Evolutionary conservation across 2,797 vertebrate species (phyloP), one percentile per base, ranked within the genome.

Genomic region (Onychomys leucogaster): DNA sequence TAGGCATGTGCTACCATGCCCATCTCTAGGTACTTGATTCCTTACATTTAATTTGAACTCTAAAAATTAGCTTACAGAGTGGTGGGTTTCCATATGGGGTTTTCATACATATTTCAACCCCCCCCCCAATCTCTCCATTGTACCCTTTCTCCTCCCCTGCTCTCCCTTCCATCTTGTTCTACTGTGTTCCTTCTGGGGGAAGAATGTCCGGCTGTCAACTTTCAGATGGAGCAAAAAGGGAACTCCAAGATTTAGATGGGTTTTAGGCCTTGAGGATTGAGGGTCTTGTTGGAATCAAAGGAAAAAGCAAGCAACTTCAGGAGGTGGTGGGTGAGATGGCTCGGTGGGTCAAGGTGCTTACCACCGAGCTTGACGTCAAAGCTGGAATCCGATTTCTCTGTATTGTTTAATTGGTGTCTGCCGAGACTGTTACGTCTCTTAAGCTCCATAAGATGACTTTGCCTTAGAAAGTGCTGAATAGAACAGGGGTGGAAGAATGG

Each of bases 191-290:
- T 46, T n/a, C 67, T 81, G 3, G 85, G 29, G 75, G 21, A 96
- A 55, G 83, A 89, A 71, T 90, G 43, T 55, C 46, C 27, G 77
- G 5, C 52, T 80, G 17, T 90, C 59, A 65, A 6, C 73, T 49
- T 73, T 89, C 25, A 85, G 34, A 73, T 88, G n/a, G 90, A 94
- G 27, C n/a, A 43, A 76, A 76, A 90, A 63, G 55, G 88, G 65
- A 90, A 81, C 57, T 85, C 41, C 29, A 92, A 84, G 37, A 81
- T 37, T 34, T 67, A 75, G n/a, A 46, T 95, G 1, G 63, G 81
- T 73, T 89, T 92, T 96, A 77, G 89, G 21, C 34, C 41, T 83
- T 67, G 67, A 77, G 77, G 65, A 90, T 46, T 71, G 55, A 96
- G 87, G 27, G 21, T 61, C 67, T 90, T 90, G 41, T 41, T 94